phyloP scores from a whole-genome alignment of 2,888 invertebrate genomes.

The Drosophila niveifrons region DNA sequence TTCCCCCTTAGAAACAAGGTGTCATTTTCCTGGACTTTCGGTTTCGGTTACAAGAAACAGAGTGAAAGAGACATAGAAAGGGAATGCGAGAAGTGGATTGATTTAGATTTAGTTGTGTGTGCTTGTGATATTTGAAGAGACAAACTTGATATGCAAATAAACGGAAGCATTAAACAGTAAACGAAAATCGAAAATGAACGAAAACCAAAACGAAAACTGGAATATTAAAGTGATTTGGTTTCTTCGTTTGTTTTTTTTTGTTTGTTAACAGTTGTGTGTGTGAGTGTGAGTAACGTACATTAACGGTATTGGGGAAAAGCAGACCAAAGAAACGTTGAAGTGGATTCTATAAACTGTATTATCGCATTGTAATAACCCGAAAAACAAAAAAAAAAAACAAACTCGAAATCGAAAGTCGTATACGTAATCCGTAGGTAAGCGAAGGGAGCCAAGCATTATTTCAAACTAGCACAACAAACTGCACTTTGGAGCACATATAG shows the following conservation, averaged over 20 bases:
- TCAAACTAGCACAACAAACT: conserved; percentile 34
- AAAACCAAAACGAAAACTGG: conserved; percentile 24
- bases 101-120: background rate
- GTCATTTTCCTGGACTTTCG: conserved; percentile 1
- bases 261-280: conserved; percentile 57
- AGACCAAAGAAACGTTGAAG: conserved; percentile 28
- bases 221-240: conserved; percentile 35
- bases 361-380: conserved; percentile 17
- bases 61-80: background rate
- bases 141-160: conserved; percentile 65
- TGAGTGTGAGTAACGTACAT: conserved; percentile 12
- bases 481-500: conserved; percentile 31
- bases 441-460: conserved; percentile 24
- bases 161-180: conserved; percentile 46
- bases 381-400: background rate
- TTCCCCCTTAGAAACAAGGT: background rate
- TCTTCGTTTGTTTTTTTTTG: conserved; percentile 40
- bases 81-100: background rate
- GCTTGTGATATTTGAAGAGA: background rate
- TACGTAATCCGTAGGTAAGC: conserved; percentile 44
- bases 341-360: conserved; percentile 42
- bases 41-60: background rate
- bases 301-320: conserved; percentile 70
- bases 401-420: conserved; percentile 46
- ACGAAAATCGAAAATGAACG: conserved; percentile 14